A percentile compares a stretch with the other conserved stretches of the same genome.
Conservation (phyloP, 1,140 invertebrate species). For the Zophobas atratus region DNA sequence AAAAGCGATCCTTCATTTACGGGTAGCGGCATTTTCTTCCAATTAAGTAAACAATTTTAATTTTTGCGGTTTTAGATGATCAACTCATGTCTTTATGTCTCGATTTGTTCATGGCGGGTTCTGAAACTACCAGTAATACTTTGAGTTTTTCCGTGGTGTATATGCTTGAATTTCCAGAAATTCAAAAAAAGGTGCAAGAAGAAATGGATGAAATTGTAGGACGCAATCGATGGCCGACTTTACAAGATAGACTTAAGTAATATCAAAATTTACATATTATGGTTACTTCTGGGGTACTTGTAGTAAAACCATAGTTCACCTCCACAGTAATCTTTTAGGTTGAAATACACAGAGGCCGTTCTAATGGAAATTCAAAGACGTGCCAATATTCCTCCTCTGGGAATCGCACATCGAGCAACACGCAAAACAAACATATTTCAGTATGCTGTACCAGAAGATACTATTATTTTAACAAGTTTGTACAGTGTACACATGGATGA, state of each 20-base stretch:
- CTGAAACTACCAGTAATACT: slow-evolving; percentile 80
- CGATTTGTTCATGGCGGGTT: slow-evolving; percentile 81
- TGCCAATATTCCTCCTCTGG: slow-evolving; percentile 71
- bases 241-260: slow-evolving; percentile 75
- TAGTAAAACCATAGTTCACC: too few relatives aligned
- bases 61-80: slow-evolving; percentile 69
- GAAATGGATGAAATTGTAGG: slow-evolving; percentile 82
- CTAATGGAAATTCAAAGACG: slow-evolving; percentile 74
- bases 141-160: slow-evolving; percentile 76
- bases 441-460: slow-evolving; percentile 78
- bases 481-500: slow-evolving; percentile 80
- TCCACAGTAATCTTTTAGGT: slow-evolving; percentile 66
- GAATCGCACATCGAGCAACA: slow-evolving; percentile 73
- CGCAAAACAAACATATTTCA: slow-evolving; percentile 71
- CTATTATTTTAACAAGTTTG: slow-evolving; percentile 78
- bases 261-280: slow-evolving; percentile 34
- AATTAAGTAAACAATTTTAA: background rate
- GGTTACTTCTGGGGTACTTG: too few relatives aligned
- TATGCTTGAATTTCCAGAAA: slow-evolving; percentile 76
- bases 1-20: slow-evolving; percentile 61
- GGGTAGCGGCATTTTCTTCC: slow-evolving; percentile 74
- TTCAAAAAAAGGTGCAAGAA: slow-evolving; percentile 76
- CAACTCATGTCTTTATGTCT: slow-evolving; percentile 77
- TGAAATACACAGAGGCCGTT: slow-evolving; percentile 76
- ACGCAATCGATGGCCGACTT: slow-evolving; percentile 69